Evolutionary conservation across 2,888 invertebrate species (phyloP).

Genomic region (Drosophila nr. perissopoda): DNA sequence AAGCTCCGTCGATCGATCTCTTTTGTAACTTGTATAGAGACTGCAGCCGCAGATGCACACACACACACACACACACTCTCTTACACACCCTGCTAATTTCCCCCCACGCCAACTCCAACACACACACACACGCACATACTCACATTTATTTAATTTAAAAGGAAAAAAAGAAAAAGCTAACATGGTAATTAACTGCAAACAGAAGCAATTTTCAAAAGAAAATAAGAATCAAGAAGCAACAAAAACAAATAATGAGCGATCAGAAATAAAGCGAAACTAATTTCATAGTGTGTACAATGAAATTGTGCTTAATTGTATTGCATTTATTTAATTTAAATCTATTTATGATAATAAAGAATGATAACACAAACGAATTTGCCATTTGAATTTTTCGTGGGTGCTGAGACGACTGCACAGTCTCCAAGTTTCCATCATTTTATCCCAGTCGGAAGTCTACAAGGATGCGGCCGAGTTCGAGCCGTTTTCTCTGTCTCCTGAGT

Average conservation of each 20-base stretch:
- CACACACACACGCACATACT: constrained; percentile 42
- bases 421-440: neutral
- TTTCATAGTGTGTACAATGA: constrained; percentile 72
- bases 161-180: constrained; percentile 24
- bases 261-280: constrained; percentile 58
- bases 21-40: constrained; percentile 84
- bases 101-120: constrained; percentile 18
- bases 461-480: neutral
- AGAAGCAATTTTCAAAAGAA: constrained; percentile 49
- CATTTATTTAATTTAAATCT: constrained; percentile 82
- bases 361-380: constrained; percentile 57
- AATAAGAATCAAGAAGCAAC: constrained; percentile 28
- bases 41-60: constrained; percentile 71
- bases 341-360: constrained; percentile 80
- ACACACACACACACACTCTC: constrained; percentile 33
- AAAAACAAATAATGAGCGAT: constrained; percentile 30
- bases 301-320: constrained; percentile 83
- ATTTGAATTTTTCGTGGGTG: neutral
- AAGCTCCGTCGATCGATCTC: constrained; percentile 52
- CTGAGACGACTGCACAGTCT: neutral
- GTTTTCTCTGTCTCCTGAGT: neutral
- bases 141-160: constrained; percentile 74
- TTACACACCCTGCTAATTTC: constrained; percentile 41
- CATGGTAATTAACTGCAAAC: constrained; percentile 53
- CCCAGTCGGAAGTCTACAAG: neutral